Percentiles rank a stretch among this genome's conserved stretches.
phyloP scores from a whole-genome alignment of 2,888 invertebrate species.

The Colletes collaris region DNA sequence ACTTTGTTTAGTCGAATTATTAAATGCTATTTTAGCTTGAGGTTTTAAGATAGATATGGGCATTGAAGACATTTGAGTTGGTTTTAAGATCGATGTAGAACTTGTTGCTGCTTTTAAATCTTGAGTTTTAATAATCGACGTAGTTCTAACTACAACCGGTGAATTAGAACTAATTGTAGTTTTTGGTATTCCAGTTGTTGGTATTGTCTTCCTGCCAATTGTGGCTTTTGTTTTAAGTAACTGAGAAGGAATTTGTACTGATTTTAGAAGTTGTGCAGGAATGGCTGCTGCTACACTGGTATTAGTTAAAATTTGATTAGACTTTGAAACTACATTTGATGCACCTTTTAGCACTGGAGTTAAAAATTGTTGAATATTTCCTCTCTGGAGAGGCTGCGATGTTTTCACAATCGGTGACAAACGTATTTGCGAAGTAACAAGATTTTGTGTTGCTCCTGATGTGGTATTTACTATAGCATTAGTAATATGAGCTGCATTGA shows the following conservation, averaged over 20 bases:
- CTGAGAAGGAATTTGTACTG: slow-evolving; percentile 75
- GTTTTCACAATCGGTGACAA: slow-evolving; percentile 71
- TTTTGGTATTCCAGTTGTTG: slow-evolving; percentile 42
- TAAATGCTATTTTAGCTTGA: slow-evolving; percentile 68
- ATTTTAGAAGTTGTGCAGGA: slow-evolving; percentile 67
- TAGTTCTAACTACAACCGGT: slow-evolving; percentile 72
- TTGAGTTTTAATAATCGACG: slow-evolving; percentile 71
- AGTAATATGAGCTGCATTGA: slow-evolving; percentile 52
- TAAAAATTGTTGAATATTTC: slow-evolving; percentile 71
- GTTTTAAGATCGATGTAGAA: slow-evolving; percentile 68
- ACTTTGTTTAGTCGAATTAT: slow-evolving; percentile 62
- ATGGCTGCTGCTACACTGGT: slow-evolving; percentile 49
- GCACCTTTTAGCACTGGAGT: slow-evolving; percentile 70
- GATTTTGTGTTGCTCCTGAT: slow-evolving; percentile 62
- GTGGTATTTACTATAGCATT: slow-evolving; percentile 52
- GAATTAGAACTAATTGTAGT: slow-evolving; percentile 51
- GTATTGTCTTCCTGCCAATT: slow-evolving; percentile 43
- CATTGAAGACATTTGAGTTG: slow-evolving; percentile 65
- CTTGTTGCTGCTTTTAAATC: slow-evolving; percentile 64
- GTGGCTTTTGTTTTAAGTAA: slow-evolving; percentile 65
- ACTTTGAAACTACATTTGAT: slow-evolving; percentile 51
- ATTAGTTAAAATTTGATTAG: slow-evolving; percentile 54
- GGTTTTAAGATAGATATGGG: slow-evolving; percentile 79
- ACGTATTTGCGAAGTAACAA: slow-evolving; percentile 69
- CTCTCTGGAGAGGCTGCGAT: slow-evolving; percentile 66